Evolutionary conservation across 2,888 invertebrate genomes (phyloP).

Genomic region (Gerris lacustris): DNA sequence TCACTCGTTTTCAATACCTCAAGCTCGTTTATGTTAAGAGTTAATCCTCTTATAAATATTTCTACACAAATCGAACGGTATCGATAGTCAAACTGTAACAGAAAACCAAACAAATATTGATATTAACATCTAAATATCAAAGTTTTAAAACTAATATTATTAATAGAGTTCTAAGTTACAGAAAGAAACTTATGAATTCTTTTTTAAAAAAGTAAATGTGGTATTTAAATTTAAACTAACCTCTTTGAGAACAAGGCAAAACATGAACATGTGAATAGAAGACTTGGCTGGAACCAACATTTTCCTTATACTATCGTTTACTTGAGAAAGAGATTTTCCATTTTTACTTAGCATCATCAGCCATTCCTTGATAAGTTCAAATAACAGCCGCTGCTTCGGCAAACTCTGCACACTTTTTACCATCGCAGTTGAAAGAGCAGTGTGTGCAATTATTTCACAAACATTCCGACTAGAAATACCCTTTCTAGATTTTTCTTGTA

Average conservation of each 20-base stretch:
- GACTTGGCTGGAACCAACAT: constrained; percentile 46
- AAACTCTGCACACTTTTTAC: constrained; percentile 38
- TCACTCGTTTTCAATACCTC: constrained; percentile 51
- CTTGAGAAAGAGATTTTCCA: constrained; percentile 21
- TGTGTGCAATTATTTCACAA: constrained; percentile 44
- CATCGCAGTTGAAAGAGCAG: constrained; percentile 45
- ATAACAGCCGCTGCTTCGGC: constrained; percentile 30
- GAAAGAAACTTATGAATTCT: too few relatives aligned
- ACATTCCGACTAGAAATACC: constrained; percentile 45
- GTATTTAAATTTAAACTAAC: constrained; percentile 33
- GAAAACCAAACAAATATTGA: constrained; percentile 14
- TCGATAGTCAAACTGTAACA: constrained; percentile 43
- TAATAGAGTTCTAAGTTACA: too few relatives aligned
- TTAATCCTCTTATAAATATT: constrained; percentile 59
- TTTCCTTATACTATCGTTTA: constrained; percentile 36
- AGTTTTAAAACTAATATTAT: too few relatives aligned
- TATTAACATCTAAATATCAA: too few relatives aligned
- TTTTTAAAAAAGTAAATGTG: background rate
- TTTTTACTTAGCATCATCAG: constrained; percentile 22
- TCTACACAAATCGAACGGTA: constrained; percentile 56
- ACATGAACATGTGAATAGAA: constrained; percentile 53
- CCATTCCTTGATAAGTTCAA: constrained; percentile 37
- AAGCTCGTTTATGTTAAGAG: constrained; percentile 62
- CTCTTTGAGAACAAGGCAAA: constrained; percentile 43
- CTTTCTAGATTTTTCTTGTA: constrained; percentile 40